These are phyloP conservation scores for Ceratina japonica DNA, from an alignment of 1,140 invertebrate species.

Conservation along the genomic window DNA sequence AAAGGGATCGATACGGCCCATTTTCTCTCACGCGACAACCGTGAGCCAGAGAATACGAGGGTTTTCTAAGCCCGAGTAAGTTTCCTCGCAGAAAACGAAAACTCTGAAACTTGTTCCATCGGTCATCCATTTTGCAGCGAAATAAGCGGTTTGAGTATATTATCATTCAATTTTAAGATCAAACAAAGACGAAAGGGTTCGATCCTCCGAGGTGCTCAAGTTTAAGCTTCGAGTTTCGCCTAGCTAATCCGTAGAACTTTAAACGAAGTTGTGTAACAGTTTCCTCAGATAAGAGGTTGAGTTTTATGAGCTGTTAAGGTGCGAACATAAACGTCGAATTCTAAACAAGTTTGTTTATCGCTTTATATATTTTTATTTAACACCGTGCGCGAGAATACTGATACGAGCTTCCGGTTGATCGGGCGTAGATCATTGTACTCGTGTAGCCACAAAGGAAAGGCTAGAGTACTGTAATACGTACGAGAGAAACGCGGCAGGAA, in stretches of 20 bases:
- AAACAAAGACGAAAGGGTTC: too few species aligned
- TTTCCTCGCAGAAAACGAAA: too few species aligned
- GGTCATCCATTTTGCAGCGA: too few species aligned
- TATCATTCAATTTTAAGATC: too few species aligned
- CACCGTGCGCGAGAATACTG: constrained; percentile 31
- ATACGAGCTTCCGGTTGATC: constrained; percentile 49
- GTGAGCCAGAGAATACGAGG: not conserved
- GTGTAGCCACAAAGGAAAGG: constrained; percentile 45
- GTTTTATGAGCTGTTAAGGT: too few species aligned
- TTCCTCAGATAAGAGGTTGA: too few species aligned
- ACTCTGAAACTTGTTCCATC: too few species aligned
- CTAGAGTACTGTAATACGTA: constrained; percentile 21
- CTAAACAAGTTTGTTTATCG: not conserved
- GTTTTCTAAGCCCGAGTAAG: too few species aligned
- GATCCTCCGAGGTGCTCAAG: too few species aligned
- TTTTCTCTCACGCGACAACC: not conserved
- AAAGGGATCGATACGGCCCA: not conserved
- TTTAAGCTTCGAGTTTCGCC: too few species aligned
- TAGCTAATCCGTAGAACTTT: not conserved
- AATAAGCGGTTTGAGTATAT: too few species aligned
- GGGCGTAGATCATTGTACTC: constrained; percentile 46
- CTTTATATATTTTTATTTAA: not conserved
- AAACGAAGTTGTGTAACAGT: not conserved
- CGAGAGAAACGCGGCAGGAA: constrained; percentile 64
- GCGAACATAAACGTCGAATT: not conserved